Conservation (phyloP, 2,113 vertebrate species). For the Microtus pennsylvanicus region DNA sequence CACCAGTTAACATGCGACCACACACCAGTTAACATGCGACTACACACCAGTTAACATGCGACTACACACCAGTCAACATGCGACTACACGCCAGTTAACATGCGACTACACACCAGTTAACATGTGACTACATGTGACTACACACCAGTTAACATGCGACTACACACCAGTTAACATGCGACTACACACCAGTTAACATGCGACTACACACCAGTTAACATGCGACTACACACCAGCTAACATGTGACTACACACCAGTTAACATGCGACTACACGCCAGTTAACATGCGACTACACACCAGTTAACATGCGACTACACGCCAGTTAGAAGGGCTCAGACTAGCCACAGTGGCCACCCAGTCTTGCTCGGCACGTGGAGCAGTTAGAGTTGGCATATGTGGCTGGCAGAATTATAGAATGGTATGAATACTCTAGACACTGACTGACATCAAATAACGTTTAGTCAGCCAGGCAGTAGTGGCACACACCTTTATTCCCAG, state of each 20-base stretch:
- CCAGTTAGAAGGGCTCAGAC: neutral
- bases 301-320: neutral
- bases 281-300: neutral
- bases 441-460: neutral
- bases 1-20: neutral
- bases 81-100: neutral
- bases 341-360: neutral
- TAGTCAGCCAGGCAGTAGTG: neutral
- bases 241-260: too few relatives aligned
- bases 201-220: neutral
- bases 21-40: neutral
- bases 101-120: too few relatives aligned
- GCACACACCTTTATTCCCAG: neutral
- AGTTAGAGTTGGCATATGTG: neutral
- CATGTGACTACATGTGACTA: too few relatives aligned
- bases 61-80: neutral
- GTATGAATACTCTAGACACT: neutral
- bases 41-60: neutral
- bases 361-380: neutral
- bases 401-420: neutral
- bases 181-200: neutral
- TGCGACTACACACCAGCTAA: neutral
- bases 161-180: neutral
- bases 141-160: neutral
- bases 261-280: neutral